Evolutionary conservation across 1,140 invertebrate species (phyloP).

Genomic region (Macrocentrus cingulum): DNA sequence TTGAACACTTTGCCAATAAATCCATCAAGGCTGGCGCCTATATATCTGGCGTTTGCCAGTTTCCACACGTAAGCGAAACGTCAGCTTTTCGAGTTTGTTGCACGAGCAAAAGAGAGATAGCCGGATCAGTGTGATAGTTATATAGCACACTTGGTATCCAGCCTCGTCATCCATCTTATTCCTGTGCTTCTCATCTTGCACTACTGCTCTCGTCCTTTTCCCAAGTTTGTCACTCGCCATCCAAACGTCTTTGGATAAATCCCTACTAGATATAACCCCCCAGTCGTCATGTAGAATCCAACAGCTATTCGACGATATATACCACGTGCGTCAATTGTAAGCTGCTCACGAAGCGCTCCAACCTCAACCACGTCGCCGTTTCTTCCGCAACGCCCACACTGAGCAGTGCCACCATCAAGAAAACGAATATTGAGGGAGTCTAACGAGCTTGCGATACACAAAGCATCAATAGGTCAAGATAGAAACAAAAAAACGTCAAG

Average conservation of each 20-base stretch:
- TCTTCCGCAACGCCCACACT: background rate
- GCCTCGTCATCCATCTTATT: conserved; percentile 11
- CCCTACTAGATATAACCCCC: background rate
- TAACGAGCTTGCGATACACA: background rate
- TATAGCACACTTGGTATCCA: background rate
- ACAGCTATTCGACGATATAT: conserved; percentile 16
- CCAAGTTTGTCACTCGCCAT: conserved; percentile 10
- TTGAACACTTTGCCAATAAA: conserved; percentile 43
- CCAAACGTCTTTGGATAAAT: background rate
- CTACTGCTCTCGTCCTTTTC: background rate
- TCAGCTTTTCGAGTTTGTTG: conserved; percentile 44
- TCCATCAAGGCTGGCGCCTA: conserved; percentile 37
- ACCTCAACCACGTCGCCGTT: conserved; percentile 31
- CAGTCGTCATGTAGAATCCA: conserved; percentile 3
- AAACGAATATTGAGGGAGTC: background rate
- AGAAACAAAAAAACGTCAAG: too few relatives aligned
- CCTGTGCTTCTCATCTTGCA: background rate
- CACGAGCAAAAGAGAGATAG: background rate
- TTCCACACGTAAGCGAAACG: conserved; percentile 53
- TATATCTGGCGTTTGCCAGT: conserved; percentile 30
- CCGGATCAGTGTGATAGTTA: background rate
- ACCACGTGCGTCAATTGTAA: conserved; percentile 30
- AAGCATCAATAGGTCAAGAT: too few relatives aligned
- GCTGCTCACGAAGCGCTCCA: conserved; percentile 48
- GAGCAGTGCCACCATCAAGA: too few relatives aligned